Conservation (phyloP, 1,140 invertebrate species). For the Eciton burchellii region DNA sequence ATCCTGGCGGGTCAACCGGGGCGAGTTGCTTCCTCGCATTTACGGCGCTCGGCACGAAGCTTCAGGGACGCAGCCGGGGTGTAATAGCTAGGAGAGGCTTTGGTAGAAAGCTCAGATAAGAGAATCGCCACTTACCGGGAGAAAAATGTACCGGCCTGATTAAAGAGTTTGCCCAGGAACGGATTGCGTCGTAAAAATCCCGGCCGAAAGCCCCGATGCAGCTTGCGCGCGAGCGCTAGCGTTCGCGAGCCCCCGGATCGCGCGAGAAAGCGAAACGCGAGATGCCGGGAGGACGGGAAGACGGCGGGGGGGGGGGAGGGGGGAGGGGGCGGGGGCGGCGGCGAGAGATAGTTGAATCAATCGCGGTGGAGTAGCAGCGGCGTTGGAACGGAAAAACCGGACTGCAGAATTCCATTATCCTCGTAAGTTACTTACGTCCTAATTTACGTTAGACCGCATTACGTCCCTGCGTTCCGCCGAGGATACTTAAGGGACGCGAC, state of each 20-base stretch:
- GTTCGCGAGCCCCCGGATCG: not conserved
- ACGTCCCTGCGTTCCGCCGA: constrained; percentile 32
- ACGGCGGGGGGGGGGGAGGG: too few species aligned
- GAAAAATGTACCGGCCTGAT: constrained; percentile 77
- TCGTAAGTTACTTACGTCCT: not conserved
- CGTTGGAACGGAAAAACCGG: not conserved
- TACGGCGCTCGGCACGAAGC: constrained; percentile 50
- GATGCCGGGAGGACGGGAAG: too few species aligned
- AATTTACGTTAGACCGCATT: constrained; percentile 5
- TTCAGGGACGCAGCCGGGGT: constrained; percentile 33
- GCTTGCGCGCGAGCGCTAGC: not conserved
- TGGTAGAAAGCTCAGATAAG: constrained; percentile 72
- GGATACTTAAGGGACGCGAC: constrained; percentile 30
- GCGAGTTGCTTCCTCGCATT: constrained; percentile 56
- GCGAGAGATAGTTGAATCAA: not conserved
- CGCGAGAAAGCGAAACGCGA: too few species aligned
- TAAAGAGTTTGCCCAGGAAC: constrained; percentile 72
- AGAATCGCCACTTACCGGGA: constrained; percentile 77
- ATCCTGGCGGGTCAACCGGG: constrained; percentile 35
- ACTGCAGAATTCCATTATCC: constrained; percentile 41
- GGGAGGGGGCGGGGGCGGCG: too few species aligned
- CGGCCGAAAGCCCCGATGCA: constrained; percentile 7
- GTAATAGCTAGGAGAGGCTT: constrained; percentile 20
- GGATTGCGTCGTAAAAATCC: constrained; percentile 45
- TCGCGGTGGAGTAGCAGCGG: too few species aligned